Base-by-base conservation (phyloP, 2,888 invertebrate genomes). In the Lacanobia oleracea region DNA sequence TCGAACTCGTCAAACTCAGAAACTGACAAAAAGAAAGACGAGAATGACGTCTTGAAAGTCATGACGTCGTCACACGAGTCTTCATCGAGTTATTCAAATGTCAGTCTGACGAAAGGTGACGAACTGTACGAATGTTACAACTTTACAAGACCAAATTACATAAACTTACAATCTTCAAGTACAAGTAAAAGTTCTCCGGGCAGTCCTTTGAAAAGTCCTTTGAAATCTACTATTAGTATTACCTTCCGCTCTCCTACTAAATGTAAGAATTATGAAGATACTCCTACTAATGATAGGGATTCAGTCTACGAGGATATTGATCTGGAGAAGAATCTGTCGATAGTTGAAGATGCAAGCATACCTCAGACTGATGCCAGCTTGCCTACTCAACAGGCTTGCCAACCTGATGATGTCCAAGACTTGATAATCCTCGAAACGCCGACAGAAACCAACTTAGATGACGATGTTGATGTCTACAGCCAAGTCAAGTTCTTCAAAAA, bases 401-500 rank as follows among this genome's bases (percentile, higher is more conserved):
- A 96, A 88, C 96, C 96, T 23, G 92, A 93, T 33, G 89, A 91
- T 70, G 90, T 91, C 43, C 87, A 87, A 51, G 95, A 96, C 85
- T 76, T 96, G 21, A 96, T 96, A 0, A 92, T 97, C 50, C 83
- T 97, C 75, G 97, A 97, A 90, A 97, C 97, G 0, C 96, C 97
- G 10, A 96, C 97, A 79, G 96, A 97, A 80, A 88, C 90, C 0
- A 87, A 89, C 62, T 66, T 88, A 27, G 93, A 94, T 40, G 89
- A 92, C 7, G 94, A 94, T 59, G 83, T 94, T 4, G 96, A 96
- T 67, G 97, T 98, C 0, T 98, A 98, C 87, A 97, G 97, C 83
- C 97, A 98, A 95, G 98, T 98, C 0, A 98, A 98, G 85, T 97
- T 97, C 88, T 97, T 98, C 84, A 96, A 97, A 54, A 96, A 97